phyloP scores from a whole-genome alignment of 2,113 vertebrate genomes.

The Ginglymostoma cirratum region DNA sequence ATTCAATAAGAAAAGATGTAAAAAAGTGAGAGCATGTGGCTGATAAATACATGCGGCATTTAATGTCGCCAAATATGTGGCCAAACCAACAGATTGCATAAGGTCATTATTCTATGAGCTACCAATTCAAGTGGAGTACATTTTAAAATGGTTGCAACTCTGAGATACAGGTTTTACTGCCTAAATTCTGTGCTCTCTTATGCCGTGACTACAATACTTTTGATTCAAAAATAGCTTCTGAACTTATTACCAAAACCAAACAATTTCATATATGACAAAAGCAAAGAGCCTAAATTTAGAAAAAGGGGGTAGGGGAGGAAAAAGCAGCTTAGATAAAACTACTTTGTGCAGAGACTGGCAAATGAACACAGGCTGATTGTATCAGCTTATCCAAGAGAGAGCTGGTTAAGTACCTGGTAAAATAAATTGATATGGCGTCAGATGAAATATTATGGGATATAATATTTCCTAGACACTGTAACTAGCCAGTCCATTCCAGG shows the following conservation, averaged over 20 bases:
- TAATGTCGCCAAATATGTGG: neutral
- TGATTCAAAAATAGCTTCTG: neutral
- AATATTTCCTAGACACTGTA: neutral
- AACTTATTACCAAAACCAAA: neutral
- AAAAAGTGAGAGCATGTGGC: neutral
- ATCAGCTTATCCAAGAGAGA: constrained; percentile 1
- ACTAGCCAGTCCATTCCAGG: neutral
- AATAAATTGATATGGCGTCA: neutral
- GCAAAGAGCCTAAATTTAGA: neutral
- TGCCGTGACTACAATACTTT: neutral
- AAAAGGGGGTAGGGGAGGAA: neutral
- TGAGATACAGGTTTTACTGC: neutral
- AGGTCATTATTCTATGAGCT: neutral
- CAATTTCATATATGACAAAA: neutral
- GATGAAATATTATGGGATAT: constrained; percentile 2
- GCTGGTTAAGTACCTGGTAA: neutral
- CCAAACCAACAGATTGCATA: no score
- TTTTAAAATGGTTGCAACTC: neutral
- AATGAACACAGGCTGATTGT: neutral
- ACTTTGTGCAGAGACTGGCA: neutral
- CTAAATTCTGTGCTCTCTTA: neutral
- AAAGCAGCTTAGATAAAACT: neutral
- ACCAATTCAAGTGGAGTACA: neutral
- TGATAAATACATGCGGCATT: neutral
- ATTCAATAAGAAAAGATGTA: neutral